Evolutionary conservation across 2,888 invertebrate genomes (phyloP), one percentile per base, ranked within the genome.

Genomic region (Neoaliturus tenellus): DNA sequence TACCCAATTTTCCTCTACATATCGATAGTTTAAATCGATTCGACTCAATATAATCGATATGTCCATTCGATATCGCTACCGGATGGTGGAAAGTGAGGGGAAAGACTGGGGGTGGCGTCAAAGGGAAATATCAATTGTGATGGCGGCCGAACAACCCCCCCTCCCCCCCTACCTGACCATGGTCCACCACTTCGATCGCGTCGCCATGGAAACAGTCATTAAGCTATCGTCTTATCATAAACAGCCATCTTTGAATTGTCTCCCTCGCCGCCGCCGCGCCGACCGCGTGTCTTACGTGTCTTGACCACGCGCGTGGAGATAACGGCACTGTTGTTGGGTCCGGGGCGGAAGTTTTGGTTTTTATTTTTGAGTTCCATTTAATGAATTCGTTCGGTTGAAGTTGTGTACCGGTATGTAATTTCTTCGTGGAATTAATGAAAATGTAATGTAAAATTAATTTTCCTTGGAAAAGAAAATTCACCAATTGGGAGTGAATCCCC

Each of bases 181-280:
- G 90, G 91, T 91, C 91, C 91, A 91, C 90, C 55, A 84, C 87
- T 86, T 87, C 87, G 86, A 87, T 87, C 85, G 86, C 91, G 91
- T 91, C 89, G 89, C 90, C 90, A 91, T 91, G 90, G 90, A 90
- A 90, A 91, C 91, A 91, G 91, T 91, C 91, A 91, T 92, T 91
- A 92, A 91, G 91, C 91, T 91, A 91, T 91, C 91, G 91, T 91
- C 91, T 92, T 91, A 92, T 92, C 92, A 92, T 92, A 92, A 92
- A 91, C 91, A 91, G 91, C 90, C 90, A 88, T 88, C 88, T 89
- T 89, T 88, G 88, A 88, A 86, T 85, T 85, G 85, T 85, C 87
- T 85, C 87, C 86, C 88, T 86, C 67, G 67, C 71, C 39, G 44
- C 14, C 73, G 41, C 41, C 39, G 6, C n/a, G n/a, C 20, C 73